These are phyloP conservation scores for Limonius californicus DNA, from an alignment of 1,140 invertebrate genomes.

Conservation along the genomic window DNA sequence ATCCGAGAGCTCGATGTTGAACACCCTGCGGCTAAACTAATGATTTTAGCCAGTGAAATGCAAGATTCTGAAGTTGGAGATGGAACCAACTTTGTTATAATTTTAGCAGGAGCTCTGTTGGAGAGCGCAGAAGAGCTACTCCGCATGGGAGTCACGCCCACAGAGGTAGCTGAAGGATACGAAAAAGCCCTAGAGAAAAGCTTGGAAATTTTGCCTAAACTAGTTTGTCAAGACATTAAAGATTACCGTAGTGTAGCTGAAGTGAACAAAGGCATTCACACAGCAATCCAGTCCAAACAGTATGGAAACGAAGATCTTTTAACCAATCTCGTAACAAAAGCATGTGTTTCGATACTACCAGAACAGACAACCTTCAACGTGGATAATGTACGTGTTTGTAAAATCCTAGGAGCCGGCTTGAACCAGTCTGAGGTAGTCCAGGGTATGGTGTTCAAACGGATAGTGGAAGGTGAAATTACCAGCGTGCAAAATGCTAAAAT, in stretches of 20 bases:
- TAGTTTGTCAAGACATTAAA: constrained; percentile 80
- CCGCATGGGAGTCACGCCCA: constrained; percentile 88
- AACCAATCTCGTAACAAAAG: constrained; percentile 78
- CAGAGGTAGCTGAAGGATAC: constrained; percentile 94
- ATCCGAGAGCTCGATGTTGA: constrained; percentile 95
- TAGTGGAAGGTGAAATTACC: constrained; percentile 90
- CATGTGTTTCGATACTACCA: constrained; percentile 87
- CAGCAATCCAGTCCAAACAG: constrained; percentile 96
- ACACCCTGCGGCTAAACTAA: constrained; percentile 97
- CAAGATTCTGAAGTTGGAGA: constrained; percentile 99
- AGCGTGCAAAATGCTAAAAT: constrained; percentile 79
- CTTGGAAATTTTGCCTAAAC: constrained; percentile 76
- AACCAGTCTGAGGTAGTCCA: constrained; percentile 72
- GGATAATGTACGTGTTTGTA: constrained; percentile 92
- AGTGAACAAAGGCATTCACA: constrained; percentile 68
- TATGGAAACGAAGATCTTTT: constrained; percentile 96
- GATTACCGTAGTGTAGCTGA: constrained; percentile 68
- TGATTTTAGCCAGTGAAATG: constrained; percentile 95
- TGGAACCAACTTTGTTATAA: constrained; percentile 97
- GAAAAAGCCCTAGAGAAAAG: constrained; percentile 87
- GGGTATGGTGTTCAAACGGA: constrained; percentile 97
- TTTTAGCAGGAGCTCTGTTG: constrained; percentile 87
- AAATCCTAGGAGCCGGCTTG: constrained; percentile 83
- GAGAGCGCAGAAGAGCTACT: constrained; percentile 91
- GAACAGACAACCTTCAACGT: constrained; percentile 91